Percentiles rank a stretch among this genome's conserved stretches.
These are phyloP conservation scores for Chirona hameri DNA, from an alignment of 2,888 invertebrate genomes.

Conservation along the genomic window DNA sequence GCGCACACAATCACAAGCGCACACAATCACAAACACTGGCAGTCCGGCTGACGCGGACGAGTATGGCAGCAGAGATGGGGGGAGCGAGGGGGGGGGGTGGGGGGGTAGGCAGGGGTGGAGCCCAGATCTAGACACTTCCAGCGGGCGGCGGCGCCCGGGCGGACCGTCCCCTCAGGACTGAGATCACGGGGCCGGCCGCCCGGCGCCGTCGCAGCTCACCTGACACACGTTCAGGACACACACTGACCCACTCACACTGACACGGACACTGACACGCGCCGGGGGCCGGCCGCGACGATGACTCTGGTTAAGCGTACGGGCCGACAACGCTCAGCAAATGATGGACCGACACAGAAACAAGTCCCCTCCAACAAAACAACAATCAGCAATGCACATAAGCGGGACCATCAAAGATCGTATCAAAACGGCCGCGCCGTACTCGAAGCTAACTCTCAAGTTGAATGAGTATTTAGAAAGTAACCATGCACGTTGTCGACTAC, in stretches of 20 bases:
- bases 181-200: not conserved
- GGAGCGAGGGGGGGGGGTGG: too few species aligned
- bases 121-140: not conserved
- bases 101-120: not conserved
- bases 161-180: not conserved
- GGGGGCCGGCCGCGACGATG: not conserved
- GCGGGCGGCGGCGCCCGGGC: not conserved
- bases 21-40: too few species aligned
- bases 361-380: not conserved
- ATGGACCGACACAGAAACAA: not conserved
- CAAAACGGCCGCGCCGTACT: not conserved
- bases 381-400: not conserved
- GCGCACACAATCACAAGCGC: not conserved
- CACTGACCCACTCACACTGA: not conserved
- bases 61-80: conserved; percentile 10
- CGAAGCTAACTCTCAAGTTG: not conserved
- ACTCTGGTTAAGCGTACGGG: not conserved
- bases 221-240: not conserved
- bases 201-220: not conserved
- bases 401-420: not conserved
- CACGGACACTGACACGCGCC: not conserved
- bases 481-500: conserved; percentile 1
- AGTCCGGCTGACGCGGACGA: not conserved
- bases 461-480: conserved; percentile 25
- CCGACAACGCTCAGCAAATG: not conserved